Evolutionary conservation across 2,113 vertebrate genomes (phyloP).

Genomic region (Rhizomys pruinosus): DNA sequence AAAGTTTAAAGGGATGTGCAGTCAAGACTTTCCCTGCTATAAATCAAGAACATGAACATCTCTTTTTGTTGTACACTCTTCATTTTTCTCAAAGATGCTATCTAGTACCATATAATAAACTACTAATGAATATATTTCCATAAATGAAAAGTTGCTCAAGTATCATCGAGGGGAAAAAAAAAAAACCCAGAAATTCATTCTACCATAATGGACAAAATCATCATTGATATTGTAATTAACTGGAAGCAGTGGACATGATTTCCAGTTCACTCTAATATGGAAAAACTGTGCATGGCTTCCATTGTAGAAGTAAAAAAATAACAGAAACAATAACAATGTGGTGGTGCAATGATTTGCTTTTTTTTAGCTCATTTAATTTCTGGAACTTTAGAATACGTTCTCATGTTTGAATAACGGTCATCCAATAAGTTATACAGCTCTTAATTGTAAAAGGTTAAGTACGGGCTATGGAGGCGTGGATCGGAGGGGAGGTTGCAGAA

Average conservation of each 20-base stretch:
- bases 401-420: no score
- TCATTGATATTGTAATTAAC: background rate
- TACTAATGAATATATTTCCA: background rate
- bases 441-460: background rate
- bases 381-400: no score
- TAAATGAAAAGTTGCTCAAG: background rate
- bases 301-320: background rate
- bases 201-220: slow-evolving; percentile 18
- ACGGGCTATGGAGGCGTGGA: no score
- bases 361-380: no score
- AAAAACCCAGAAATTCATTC: background rate
- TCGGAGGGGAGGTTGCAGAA: no score
- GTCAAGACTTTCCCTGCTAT: background rate
- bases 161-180: background rate
- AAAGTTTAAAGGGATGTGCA: background rate
- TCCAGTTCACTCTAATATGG: slow-evolving; percentile 1
- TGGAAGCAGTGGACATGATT: background rate
- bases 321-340: no score
- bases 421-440: no score
- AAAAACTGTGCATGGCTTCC: background rate
- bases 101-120: background rate
- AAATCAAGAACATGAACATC: slow-evolving; percentile 12
- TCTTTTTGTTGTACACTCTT: background rate
- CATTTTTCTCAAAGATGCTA: slow-evolving; percentile 9
- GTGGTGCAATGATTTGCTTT: no score